Conservation (phyloP, 2,113 vertebrate species). For the Turdus rufiventris region DNA sequence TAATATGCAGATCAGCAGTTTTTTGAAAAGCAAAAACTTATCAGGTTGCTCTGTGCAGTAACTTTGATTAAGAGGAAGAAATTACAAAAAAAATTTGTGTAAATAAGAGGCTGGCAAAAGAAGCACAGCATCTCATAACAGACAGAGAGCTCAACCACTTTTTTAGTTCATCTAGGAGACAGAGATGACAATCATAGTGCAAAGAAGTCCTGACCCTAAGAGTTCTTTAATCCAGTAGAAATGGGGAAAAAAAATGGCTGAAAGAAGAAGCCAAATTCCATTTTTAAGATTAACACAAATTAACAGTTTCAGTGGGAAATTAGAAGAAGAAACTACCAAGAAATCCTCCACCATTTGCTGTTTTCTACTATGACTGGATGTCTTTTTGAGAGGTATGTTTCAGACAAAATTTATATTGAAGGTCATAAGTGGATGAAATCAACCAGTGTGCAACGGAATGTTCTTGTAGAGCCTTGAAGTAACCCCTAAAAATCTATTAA, state of each 20-base stretch:
- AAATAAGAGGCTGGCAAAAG: background rate
- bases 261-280: background rate
- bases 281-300: background rate
- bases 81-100: background rate
- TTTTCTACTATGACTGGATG: background rate
- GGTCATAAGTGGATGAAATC: background rate
- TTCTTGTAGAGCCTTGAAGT: background rate
- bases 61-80: background rate
- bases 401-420: background rate
- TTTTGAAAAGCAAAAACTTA: background rate
- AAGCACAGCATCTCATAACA: background rate
- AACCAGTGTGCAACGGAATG: background rate
- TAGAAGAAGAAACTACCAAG: background rate
- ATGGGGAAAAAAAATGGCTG: background rate
- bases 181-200: background rate
- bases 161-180: background rate
- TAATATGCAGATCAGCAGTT: fast-evolving
- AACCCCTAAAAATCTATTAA: background rate
- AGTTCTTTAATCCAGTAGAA: background rate
- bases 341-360: background rate
- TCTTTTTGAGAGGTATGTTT: background rate
- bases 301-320: background rate
- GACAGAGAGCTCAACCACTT: background rate
- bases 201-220: background rate
- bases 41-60: background rate